phyloP scores from a whole-genome alignment of 2,888 invertebrate genomes.

The Leptinotarsa peninsularis region DNA sequence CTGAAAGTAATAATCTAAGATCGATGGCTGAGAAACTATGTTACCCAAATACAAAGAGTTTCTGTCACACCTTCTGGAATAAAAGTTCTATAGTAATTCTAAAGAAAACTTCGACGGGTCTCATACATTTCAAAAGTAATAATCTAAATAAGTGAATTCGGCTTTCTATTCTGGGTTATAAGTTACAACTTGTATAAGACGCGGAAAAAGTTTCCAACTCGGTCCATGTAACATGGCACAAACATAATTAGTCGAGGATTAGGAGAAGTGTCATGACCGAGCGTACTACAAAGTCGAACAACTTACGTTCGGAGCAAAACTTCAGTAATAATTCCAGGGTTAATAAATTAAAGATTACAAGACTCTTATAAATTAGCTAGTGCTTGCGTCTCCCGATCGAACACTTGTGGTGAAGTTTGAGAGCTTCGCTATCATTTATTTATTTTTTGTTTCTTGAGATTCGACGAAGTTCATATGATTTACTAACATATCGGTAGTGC shows the following conservation, averaged over 20 bases:
- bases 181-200: neutral
- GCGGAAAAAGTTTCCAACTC: slow-evolving; percentile 4
- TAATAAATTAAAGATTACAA: slow-evolving; percentile 26
- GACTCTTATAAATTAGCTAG: slow-evolving; percentile 27
- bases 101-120: too few species aligned
- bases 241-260: slow-evolving; percentile 18
- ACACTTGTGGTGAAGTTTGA: slow-evolving; percentile 14
- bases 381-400: neutral
- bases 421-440: slow-evolving; percentile 3
- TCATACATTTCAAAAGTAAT: too few species aligned
- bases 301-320: slow-evolving; percentile 18
- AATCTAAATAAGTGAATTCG: neutral
- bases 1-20: too few species aligned
- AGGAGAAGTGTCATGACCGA: slow-evolving; percentile 17
- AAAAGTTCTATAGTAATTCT: too few species aligned
- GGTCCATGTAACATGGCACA: slow-evolving; percentile 9
- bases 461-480: neutral
- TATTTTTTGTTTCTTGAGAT: neutral
- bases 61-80: too few species aligned
- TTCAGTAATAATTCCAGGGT: slow-evolving; percentile 24
- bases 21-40: too few species aligned
- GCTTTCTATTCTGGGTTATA: neutral
- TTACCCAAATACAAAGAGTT: too few species aligned
- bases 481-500: too few species aligned
- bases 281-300: slow-evolving; percentile 20